Conservation (phyloP, 1,140 invertebrate species). For the Philopotamus ludificatus region DNA sequence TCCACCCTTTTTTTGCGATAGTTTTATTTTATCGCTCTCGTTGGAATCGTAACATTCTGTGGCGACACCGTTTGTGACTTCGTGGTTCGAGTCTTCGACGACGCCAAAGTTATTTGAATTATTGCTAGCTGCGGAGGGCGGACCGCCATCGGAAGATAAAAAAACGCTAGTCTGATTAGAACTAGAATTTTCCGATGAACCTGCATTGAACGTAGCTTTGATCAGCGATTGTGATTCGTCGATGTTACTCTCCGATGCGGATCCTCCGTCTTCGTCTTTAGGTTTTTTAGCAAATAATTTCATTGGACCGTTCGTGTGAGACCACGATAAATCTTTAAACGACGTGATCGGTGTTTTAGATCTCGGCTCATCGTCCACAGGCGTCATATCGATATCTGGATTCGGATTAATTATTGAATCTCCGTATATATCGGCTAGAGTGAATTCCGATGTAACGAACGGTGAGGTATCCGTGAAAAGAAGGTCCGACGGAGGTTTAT, state of each 20-base stretch:
- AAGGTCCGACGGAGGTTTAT: conserved; percentile 45
- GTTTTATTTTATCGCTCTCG: conserved; percentile 22
- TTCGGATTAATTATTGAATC: conserved; percentile 43
- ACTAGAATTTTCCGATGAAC: conserved; percentile 26
- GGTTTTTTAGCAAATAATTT: background rate
- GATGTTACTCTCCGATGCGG: background rate
- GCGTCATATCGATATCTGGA: conserved; percentile 37
- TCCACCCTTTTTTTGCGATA: conserved; percentile 7
- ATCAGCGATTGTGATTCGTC: conserved; percentile 1
- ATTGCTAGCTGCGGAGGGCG: conserved; percentile 19
- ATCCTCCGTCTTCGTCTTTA: background rate
- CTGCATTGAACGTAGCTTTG: conserved; percentile 5
- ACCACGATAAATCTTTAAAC: conserved; percentile 4
- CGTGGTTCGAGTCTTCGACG: conserved; percentile 31
- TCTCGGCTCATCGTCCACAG: background rate
- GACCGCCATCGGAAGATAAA: conserved; percentile 31
- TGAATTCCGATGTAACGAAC: conserved; percentile 55
- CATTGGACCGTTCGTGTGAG: conserved; percentile 28
- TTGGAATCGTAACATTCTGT: conserved; percentile 37
- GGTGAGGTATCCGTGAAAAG: conserved; percentile 49
- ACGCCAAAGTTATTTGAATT: conserved; percentile 19
- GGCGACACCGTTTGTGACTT: conserved; percentile 23
- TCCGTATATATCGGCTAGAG: conserved; percentile 49
- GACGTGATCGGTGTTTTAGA: background rate
- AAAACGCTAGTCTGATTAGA: conserved; percentile 37